Conservation (phyloP, 2,888 invertebrate species). For the Cyrtodaria siliqua region DNA sequence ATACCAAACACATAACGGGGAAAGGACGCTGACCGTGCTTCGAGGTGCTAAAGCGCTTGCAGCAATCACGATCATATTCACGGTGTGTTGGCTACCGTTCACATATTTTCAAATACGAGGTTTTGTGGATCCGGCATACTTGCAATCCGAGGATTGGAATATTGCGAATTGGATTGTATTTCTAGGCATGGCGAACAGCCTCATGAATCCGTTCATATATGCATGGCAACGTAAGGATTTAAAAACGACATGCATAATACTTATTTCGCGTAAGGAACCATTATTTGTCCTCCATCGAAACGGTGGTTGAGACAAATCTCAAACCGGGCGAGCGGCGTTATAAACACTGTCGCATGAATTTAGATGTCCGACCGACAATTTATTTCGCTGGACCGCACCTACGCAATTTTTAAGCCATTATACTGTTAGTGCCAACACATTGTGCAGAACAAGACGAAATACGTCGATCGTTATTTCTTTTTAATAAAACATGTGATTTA, state of each 20-base stretch:
- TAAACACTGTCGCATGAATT: too few relatives aligned
- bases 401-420: too few relatives aligned
- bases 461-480: too few relatives aligned
- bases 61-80: slow-evolving; percentile 50
- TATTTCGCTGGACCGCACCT: too few relatives aligned
- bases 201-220: slow-evolving; percentile 66
- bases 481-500: too few relatives aligned
- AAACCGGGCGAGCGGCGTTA: too few relatives aligned
- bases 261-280: not conserved
- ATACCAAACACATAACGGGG: not conserved
- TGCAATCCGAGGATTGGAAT: slow-evolving; percentile 28
- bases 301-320: too few relatives aligned
- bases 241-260: slow-evolving; percentile 43
- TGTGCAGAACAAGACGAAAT: too few relatives aligned
- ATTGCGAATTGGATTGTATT: slow-evolving; percentile 63
- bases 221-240: slow-evolving; percentile 67
- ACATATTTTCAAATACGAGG: slow-evolving; percentile 59
- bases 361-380: too few relatives aligned
- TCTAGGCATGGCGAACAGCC: slow-evolving; percentile 58
- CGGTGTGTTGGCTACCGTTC: slow-evolving; percentile 61
- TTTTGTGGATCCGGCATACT: slow-evolving; percentile 20
- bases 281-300: not conserved
- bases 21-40: slow-evolving; percentile 29
- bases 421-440: too few relatives aligned
- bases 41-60: slow-evolving; percentile 57